Conservation (phyloP, 2,113 vertebrate species). For the Rhinopithecus roxellana region DNA sequence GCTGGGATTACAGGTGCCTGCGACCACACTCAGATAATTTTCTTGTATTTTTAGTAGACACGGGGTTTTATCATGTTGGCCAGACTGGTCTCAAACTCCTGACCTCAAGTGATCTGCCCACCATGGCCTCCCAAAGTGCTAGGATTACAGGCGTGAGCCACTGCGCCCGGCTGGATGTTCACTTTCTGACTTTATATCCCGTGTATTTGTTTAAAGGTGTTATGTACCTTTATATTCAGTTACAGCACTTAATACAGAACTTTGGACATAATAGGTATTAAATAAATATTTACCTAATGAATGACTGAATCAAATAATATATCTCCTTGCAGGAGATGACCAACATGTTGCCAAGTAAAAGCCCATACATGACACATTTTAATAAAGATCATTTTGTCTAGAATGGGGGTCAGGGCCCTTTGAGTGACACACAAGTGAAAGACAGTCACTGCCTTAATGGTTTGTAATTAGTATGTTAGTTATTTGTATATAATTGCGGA, state of each 20-base stretch:
- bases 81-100: no score
- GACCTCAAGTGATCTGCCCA: no score
- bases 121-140: no score
- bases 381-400: slow-evolving; percentile 9
- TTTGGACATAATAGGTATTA: neutral
- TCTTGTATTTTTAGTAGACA: no score
- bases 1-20: no score
- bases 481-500: neutral
- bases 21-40: no score
- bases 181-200: neutral
- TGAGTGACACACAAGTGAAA: neutral
- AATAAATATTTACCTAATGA: neutral
- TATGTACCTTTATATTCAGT: neutral
- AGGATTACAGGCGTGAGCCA: no score
- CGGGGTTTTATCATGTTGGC: no score
- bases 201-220: neutral
- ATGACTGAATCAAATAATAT: neutral
- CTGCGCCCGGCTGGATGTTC: no score
- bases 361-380: neutral
- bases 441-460: neutral
- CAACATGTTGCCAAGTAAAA: neutral
- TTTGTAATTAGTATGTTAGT: neutral
- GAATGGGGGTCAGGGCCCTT: neutral
- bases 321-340: neutral
- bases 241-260: neutral